Evolutionary conservation across 1,140 invertebrate genomes (phyloP), one percentile per base, ranked within the genome.

Genomic region (Pseudomyrmex gracilis): DNA sequence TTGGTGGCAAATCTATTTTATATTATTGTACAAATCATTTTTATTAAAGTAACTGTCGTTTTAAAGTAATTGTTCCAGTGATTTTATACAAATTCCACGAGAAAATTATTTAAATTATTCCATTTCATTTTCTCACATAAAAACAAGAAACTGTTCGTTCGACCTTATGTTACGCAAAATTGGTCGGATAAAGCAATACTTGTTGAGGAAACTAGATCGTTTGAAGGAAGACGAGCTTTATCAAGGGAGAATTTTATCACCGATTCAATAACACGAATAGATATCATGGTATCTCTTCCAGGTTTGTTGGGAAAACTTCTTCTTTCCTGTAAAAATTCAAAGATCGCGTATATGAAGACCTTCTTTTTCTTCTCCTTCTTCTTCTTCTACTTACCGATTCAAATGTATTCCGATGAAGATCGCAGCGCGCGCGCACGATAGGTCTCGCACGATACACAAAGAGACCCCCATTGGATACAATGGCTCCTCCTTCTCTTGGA

Each of bases 391-490:
- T 80, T 80, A 70, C 76, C 20, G 53, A 80, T 80, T 80, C 76
- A 64, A 70, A 64, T 84, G 51, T 84, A 87, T 87, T 88, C 80
- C 45, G 85, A 88, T 87, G 76, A 70, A 84, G 63, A 73, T 80
- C 55, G 47, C 55, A 7, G 8, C 12, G 51, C 9, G 20, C 61
- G 8, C 22, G 4, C 34, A 86, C n/a, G 15, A 55, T 57, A 83
- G 49, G 61, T 53, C 77, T 70, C 68, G 43, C 66, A 68, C 77
- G 67, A 78, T 87, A 58, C 80, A 67, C 68, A 87, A 73, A 45
- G 20, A 70, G 76, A 34, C 34, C 22, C 57, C 78, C 78, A 88
- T 88, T 63, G 78, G 86, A 86, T 87, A 89, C 82, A 90, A 90
- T 87, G 80, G 85, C 7, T 34, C 34, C 5, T 34, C 34, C 5